Evolutionary conservation across 2,113 vertebrate genomes (phyloP).

Genomic region (Silurus meridionalis): DNA sequence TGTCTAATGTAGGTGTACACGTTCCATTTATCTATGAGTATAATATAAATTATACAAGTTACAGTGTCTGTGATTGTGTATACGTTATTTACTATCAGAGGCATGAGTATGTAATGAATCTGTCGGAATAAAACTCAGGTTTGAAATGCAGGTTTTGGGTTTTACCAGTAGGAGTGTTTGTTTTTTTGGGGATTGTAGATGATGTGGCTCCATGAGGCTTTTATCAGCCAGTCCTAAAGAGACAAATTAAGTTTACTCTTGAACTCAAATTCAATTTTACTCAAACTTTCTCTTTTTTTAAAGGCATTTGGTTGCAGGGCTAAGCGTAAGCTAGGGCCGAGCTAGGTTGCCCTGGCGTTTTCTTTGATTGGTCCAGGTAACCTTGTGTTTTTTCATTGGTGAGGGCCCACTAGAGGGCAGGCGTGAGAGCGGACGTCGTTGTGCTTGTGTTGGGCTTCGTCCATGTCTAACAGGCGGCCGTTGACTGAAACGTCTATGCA

Average conservation of each 20-base stretch:
- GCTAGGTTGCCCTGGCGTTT: conserved; percentile 5
- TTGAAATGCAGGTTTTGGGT: neutral
- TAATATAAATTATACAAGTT: conserved; percentile 41
- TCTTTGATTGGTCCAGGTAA: conserved; percentile 11
- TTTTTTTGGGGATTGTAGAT: conserved; percentile 5
- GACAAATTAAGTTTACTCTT: conserved; percentile 34
- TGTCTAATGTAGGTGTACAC: conserved; percentile 52
- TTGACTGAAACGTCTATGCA: conserved; percentile 87
- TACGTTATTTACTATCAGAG: conserved; percentile 34
- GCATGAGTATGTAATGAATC: conserved; percentile 36
- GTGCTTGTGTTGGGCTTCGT: conserved; percentile 87
- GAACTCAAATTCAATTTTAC: conserved; percentile 37
- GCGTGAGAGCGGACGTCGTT: conserved; percentile 92
- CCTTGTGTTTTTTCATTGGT: conserved; percentile 50
- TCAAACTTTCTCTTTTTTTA: conserved; percentile 26
- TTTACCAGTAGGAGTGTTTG: conserved; percentile 40
- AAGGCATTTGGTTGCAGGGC: conserved; percentile 45
- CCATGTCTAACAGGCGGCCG: conserved; percentile 78
- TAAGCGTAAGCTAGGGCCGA: conserved; percentile 37
- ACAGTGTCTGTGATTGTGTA: conserved; percentile 44
- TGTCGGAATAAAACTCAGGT: conserved; percentile 27
- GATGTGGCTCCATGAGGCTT: conserved; percentile 25
- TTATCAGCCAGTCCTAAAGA: conserved; percentile 22
- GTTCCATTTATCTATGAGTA: conserved; percentile 62
- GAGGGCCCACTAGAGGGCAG: conserved; percentile 80